These are phyloP conservation scores for Hirundo rustica DNA, from an alignment of 2,797 vertebrate species.

Conservation along the genomic window DNA sequence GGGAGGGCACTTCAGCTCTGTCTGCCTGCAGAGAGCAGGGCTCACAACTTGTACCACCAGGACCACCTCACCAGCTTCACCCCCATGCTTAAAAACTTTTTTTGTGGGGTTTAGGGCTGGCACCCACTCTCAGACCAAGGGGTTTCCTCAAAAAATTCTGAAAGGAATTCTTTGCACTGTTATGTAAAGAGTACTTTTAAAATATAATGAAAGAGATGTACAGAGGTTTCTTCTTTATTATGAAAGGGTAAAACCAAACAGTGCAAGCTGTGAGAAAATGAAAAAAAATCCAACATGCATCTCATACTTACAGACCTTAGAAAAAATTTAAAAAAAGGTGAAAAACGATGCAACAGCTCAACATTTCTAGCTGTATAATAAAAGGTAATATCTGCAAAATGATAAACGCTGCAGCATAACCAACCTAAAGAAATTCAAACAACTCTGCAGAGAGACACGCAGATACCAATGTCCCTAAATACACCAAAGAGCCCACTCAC, in stretches of 20 bases:
- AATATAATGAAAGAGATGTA: neutral
- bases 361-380: neutral
- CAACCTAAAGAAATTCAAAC: neutral
- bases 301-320: neutral
- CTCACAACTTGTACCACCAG: neutral
- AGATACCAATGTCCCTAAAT: neutral
- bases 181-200: neutral
- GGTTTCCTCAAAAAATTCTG: neutral
- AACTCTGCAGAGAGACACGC: neutral
- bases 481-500: neutral
- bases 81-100: neutral
- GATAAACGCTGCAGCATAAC: neutral
- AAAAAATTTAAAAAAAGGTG: neutral
- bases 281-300: neutral
- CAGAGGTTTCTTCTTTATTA: neutral
- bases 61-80: neutral
- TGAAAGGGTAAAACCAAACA: neutral
- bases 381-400: neutral
- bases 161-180: neutral
- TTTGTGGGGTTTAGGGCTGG: neutral
- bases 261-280: neutral
- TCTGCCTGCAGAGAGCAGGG: neutral
- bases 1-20: accelerated
- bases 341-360: neutral
- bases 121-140: neutral